Percentiles rank a stretch among this genome's conserved stretches.
Conservation (phyloP, 1,140 invertebrate species). For the Zaprionus inermis region DNA sequence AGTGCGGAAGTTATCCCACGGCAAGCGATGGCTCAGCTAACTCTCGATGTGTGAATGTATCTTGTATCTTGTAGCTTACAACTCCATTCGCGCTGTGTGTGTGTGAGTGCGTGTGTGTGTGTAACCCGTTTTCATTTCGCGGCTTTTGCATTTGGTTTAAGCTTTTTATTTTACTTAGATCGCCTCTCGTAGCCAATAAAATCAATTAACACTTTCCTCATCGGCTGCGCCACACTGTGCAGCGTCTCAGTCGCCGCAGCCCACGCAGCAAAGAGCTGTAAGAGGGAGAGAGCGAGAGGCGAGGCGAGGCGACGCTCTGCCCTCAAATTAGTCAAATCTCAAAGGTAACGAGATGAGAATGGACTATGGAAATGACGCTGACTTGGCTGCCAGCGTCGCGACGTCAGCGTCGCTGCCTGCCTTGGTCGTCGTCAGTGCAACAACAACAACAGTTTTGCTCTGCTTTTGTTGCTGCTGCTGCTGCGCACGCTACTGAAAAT, state of each 20-base stretch:
- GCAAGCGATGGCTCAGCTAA: conserved; percentile 25
- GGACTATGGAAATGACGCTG: conserved; percentile 10
- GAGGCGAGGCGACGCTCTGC: conserved; percentile 8
- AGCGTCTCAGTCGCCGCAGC: neutral
- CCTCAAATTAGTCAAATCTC: conserved; percentile 30
- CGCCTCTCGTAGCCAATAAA: conserved; percentile 51
- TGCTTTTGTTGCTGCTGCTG: conserved; percentile 45
- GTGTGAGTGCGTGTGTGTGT: conserved; percentile 10
- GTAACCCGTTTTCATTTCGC: conserved; percentile 36
- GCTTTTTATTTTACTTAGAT: conserved; percentile 25
- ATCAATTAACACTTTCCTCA: conserved; percentile 79
- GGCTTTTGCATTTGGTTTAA: conserved; percentile 8
- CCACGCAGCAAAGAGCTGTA: conserved; percentile 23
- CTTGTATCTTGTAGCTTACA: conserved; percentile 49
- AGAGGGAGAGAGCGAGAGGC: neutral
- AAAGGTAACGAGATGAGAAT: conserved; percentile 31
- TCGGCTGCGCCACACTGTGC: conserved; percentile 26
- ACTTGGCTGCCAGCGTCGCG: conserved; percentile 4
- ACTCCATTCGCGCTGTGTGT: conserved; percentile 58
- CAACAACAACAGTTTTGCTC: conserved; percentile 16
- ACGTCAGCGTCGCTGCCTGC: conserved; percentile 35
- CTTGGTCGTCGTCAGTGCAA: conserved; percentile 46
- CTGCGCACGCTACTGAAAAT: conserved; percentile 63
- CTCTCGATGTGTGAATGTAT: conserved; percentile 41
- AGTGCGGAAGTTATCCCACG: conserved; percentile 81